Evolutionary conservation across 2,113 vertebrate genomes (phyloP).

Genomic region (Elanus axillaris): DNA sequence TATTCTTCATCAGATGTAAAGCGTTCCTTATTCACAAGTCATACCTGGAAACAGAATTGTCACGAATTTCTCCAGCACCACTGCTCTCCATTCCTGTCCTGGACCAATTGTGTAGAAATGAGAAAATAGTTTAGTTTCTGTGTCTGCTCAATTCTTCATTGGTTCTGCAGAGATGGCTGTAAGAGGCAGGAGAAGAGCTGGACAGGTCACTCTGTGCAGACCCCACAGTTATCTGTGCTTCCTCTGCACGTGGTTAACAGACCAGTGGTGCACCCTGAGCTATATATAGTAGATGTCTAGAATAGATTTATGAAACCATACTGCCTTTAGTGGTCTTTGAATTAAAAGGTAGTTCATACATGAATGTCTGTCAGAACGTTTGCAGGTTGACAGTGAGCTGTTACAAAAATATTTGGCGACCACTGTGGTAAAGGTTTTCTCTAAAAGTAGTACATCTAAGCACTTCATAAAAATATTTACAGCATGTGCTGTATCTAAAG

Average conservation of each 20-base stretch:
- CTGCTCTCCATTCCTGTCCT: not conserved
- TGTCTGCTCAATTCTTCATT: not conserved
- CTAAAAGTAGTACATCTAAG: not conserved
- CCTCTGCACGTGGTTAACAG: not conserved
- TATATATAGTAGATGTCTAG: not conserved
- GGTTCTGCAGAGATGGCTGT: not conserved
- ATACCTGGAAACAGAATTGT: not conserved
- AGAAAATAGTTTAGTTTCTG: not conserved
- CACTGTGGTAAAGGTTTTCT: not conserved
- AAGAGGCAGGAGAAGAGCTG: not conserved
- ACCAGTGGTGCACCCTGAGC: not conserved
- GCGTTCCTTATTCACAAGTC: not conserved
- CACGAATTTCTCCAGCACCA: not conserved
- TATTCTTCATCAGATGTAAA: not conserved
- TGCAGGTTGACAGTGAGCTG: not conserved
- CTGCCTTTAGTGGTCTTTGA: not conserved
- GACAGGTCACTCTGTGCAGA: not conserved
- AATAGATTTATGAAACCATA: not conserved
- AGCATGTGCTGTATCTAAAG: not conserved
- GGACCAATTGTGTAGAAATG: not conserved
- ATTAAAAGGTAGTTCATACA: not conserved
- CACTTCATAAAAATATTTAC: not conserved
- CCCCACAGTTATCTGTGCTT: not conserved
- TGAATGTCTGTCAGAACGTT: fast-evolving
- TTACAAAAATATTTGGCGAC: not conserved